Percentiles rank a stretch among this genome's conserved stretches.
Conservation (phyloP, 2,797 vertebrate genomes). For the Notoglanidium macrostoma region DNA sequence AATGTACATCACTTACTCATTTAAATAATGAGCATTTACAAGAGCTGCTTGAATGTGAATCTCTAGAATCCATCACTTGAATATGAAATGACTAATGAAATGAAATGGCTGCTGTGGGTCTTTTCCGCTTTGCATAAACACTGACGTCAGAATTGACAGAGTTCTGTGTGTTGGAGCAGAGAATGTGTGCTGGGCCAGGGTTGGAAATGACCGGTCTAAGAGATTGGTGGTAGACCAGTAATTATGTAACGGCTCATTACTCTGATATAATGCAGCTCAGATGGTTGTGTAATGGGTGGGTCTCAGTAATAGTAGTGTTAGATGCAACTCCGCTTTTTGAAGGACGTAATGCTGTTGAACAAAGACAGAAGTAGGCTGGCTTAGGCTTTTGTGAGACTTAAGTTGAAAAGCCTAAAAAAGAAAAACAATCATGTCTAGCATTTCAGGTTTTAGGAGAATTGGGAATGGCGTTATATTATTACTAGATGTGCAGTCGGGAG, state of each 20-base stretch:
- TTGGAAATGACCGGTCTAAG: not conserved
- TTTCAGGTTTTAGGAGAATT: not conserved
- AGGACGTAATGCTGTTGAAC: not conserved
- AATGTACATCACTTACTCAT: not conserved
- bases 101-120: not conserved
- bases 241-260: conserved; percentile 29
- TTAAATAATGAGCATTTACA: not conserved
- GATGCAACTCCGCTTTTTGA: not conserved
- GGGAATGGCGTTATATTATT: not conserved
- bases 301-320: not conserved
- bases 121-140: not conserved
- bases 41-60: not conserved
- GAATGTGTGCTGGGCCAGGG: not conserved
- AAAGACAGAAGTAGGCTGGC: not conserved
- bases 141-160: not conserved
- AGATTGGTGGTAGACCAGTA: not conserved
- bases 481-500: not conserved
- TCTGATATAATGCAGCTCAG: conserved; percentile 7
- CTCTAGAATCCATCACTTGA: not conserved
- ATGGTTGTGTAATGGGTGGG: not conserved
- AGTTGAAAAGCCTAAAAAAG: not conserved
- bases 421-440: too few relatives aligned
- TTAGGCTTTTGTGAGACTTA: not conserved
- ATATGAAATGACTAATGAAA: not conserved
- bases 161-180: not conserved